A percentile compares a stretch with the other conserved stretches of the same genome.
Evolutionary conservation across 35 echinoderm and acorn worm genomes (phyloP).

Genomic region (Eucidaris tribuloides): DNA sequence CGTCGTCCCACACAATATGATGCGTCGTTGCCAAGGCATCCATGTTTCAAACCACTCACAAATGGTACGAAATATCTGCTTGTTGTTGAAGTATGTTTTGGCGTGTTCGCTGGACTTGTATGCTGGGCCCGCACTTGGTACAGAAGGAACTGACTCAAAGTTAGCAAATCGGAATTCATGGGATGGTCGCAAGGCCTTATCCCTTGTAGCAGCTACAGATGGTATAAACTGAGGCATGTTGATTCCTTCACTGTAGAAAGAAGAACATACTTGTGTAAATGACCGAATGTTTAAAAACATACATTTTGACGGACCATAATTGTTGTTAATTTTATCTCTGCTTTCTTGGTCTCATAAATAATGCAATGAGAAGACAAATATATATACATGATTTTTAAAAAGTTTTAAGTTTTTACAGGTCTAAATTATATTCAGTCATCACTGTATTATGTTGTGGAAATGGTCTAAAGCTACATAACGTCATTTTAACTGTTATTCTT

Average conservation of each 20-base stretch:
- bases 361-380: no score
- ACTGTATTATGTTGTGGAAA: no score
- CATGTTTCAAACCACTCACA: slow-evolving; percentile 92
- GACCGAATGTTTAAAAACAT: no score
- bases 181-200: background rate
- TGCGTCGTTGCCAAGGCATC: slow-evolving; percentile 83
- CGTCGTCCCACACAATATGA: slow-evolving; percentile 83
- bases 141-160: slow-evolving; percentile 23
- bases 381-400: no score
- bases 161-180: slow-evolving; percentile 41
- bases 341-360: no score
- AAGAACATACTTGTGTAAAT: no score
- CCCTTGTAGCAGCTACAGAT: slow-evolving; percentile 8
- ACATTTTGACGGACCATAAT: no score
- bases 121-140: slow-evolving; percentile 30
- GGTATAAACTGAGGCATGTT: slow-evolving; percentile 19
- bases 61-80: slow-evolving; percentile 68
- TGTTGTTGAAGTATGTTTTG: slow-evolving; percentile 51
- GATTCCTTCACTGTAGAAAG: background rate
- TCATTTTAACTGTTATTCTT: no score
- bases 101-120: slow-evolving; percentile 29
- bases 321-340: no score
- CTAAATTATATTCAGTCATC: no score
- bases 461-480: no score
- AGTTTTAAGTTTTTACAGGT: no score